Conservation (phyloP, 2,888 invertebrate species). For the Mythimna loreyi region DNA sequence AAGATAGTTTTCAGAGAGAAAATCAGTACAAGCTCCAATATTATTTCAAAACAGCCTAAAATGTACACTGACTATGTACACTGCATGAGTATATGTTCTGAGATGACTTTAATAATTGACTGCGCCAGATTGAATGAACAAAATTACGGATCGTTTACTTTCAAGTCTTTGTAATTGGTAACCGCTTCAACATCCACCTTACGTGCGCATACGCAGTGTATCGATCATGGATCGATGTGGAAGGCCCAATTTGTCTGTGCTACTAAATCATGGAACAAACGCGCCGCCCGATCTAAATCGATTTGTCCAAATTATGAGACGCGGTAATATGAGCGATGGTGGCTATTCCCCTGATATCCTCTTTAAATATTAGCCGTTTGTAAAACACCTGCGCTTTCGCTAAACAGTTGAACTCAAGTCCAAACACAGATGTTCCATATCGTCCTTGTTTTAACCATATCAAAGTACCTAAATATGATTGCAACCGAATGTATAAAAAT, state of each 20-base stretch:
- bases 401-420: conserved; percentile 46
- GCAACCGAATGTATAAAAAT: conserved; percentile 30
- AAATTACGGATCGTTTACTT: conserved; percentile 86
- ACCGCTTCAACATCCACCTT: conserved; percentile 82
- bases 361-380: conserved; percentile 81
- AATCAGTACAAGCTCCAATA: no score
- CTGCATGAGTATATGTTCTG: conserved; percentile 53
- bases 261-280: conserved; percentile 89
- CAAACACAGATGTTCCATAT: conserved; percentile 39
- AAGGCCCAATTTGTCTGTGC: conserved; percentile 86
- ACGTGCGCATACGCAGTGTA: conserved; percentile 76
- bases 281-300: conserved; percentile 89
- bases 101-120: conserved; percentile 71
- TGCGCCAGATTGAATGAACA: conserved; percentile 75
- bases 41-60: conserved; percentile 8
- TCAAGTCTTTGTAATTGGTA: conserved; percentile 86
- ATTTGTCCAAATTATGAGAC: conserved; percentile 88
- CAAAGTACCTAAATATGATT: conserved; percentile 20
- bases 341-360: conserved; percentile 68
- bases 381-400: conserved; percentile 74
- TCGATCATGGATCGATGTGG: conserved; percentile 75
- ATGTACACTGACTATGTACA: conserved; percentile 42
- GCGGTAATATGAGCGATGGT: conserved; percentile 67
- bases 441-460: neutral
- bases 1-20: neutral